phyloP scores from a whole-genome alignment of 2,797 vertebrate species.

The Betta splendens region DNA sequence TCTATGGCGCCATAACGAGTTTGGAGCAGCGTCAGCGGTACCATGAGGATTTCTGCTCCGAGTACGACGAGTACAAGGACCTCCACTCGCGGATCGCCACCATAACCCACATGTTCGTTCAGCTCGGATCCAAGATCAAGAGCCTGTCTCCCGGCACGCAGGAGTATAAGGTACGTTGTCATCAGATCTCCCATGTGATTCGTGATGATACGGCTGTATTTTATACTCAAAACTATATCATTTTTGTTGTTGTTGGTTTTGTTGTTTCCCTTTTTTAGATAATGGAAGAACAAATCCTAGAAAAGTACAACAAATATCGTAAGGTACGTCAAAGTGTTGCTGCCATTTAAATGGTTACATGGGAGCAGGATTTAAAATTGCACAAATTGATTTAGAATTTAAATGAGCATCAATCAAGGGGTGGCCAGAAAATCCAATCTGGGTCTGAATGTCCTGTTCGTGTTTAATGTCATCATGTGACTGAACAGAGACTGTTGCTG shows the following conservation, averaged over 20 bases:
- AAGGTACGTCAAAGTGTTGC: conserved; percentile 77
- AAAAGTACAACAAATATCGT: conserved; percentile 87
- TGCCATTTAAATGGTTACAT: neutral
- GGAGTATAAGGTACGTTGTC: conserved; percentile 80
- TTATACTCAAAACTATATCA: neutral
- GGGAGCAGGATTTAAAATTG: neutral
- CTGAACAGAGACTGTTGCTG: neutral
- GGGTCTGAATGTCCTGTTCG: no score
- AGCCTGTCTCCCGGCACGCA: conserved; percentile 80
- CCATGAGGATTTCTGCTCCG: conserved; percentile 85
- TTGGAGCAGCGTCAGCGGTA: conserved; percentile 82
- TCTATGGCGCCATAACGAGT: conserved; percentile 75
- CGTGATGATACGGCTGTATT: neutral
- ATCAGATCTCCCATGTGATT: neutral
- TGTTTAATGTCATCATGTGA: neutral
- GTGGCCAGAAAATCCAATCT: no score
- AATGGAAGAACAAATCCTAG: conserved; percentile 86
- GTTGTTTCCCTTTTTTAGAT: conserved; percentile 81
- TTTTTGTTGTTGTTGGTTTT: conserved; percentile 47
- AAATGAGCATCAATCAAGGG: neutral
- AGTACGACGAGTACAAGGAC: conserved; percentile 84
- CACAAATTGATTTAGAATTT: neutral
- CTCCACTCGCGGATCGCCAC: conserved; percentile 83
- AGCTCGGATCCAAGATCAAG: conserved; percentile 86
- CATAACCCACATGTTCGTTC: conserved; percentile 83